A percentile compares a stretch with the other conserved stretches of the same genome.
phyloP scores from a whole-genome alignment of 2,797 vertebrate species.

The Urophycis tenuis region DNA sequence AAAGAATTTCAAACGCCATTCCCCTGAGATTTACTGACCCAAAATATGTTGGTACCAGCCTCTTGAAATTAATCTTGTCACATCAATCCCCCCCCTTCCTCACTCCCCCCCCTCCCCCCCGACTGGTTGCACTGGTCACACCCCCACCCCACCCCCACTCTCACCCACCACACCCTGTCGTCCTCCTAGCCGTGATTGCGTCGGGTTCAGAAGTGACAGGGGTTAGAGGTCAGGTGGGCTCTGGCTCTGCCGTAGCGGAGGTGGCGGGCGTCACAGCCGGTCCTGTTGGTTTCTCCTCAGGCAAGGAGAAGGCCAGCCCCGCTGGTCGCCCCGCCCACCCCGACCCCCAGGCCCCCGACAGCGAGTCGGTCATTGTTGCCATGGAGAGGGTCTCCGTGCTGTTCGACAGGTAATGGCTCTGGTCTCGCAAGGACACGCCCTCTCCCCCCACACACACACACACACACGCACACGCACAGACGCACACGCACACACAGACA shows the following conservation, averaged over 20 bases:
- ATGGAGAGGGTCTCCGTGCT: slow-evolving; percentile 99
- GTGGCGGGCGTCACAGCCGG: slow-evolving; percentile 61
- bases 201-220: slow-evolving; percentile 66
- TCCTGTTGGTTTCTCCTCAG: slow-evolving; percentile 75
- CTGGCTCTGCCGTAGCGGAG: slow-evolving; percentile 61
- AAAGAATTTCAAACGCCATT: slow-evolving; percentile 17
- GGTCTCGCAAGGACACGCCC: not conserved
- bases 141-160: slow-evolving; percentile 34
- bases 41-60: slow-evolving; percentile 1
- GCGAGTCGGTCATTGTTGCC: slow-evolving; percentile 94
- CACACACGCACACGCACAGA: too few species aligned
- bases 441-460: too few species aligned
- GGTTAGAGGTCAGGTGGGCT: slow-evolving; percentile 72
- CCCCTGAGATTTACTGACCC: slow-evolving; percentile 24
- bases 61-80: slow-evolving; percentile 33
- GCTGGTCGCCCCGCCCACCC: slow-evolving; percentile 75
- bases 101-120: slow-evolving; percentile 30
- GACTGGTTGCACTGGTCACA: slow-evolving; percentile 48
- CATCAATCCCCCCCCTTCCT: slow-evolving; percentile 29
- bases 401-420: slow-evolving; percentile 85
- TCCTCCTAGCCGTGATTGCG: slow-evolving; percentile 68
- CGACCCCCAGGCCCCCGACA: slow-evolving; percentile 84
- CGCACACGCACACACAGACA: too few species aligned
- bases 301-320: slow-evolving; percentile 94
- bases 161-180: slow-evolving; percentile 48